phyloP scores from a whole-genome alignment of 2,797 vertebrate genomes.

The Clarias fuscus region DNA sequence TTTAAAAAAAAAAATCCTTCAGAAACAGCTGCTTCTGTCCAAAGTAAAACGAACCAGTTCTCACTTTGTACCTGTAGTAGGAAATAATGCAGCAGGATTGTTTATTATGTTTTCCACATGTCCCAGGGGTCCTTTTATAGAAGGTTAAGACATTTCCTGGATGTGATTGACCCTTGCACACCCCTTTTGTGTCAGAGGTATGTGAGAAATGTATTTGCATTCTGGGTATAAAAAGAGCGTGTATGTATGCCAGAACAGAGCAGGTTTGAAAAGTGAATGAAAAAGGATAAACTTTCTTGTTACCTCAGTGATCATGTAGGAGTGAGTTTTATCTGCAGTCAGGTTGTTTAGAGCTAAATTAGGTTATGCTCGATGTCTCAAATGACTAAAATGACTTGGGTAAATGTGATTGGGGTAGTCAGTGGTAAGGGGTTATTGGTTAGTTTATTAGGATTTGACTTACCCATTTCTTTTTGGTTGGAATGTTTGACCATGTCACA shows the following conservation, averaged over 20 bases:
- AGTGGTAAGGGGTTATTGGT: background rate
- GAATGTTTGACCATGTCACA: background rate
- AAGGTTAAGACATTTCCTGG: slow-evolving; percentile 88
- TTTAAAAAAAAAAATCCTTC: slow-evolving; percentile 2
- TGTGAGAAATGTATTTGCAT: background rate
- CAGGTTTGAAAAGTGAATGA: background rate
- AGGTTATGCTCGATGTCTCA: background rate
- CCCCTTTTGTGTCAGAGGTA: slow-evolving; percentile 91
- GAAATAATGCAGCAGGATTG: background rate
- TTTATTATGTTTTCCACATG: slow-evolving; percentile 41
- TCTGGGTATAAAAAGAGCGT: background rate
- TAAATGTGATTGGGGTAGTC: background rate
- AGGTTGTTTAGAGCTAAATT: background rate
- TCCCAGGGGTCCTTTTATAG: slow-evolving; percentile 81
- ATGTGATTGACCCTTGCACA: slow-evolving; percentile 89
- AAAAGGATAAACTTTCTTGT: background rate
- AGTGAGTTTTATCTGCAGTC: background rate
- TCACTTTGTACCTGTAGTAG: background rate
- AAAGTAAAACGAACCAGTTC: background rate
- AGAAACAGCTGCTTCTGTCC: slow-evolving; percentile 27
- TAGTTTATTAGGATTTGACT: background rate
- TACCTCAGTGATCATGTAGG: background rate
- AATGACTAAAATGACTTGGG: background rate
- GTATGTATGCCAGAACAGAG: background rate
- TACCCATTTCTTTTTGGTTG: background rate